Evolutionary conservation across 2,113 vertebrate species (phyloP).

Genomic region (Ameiurus melas): DNA sequence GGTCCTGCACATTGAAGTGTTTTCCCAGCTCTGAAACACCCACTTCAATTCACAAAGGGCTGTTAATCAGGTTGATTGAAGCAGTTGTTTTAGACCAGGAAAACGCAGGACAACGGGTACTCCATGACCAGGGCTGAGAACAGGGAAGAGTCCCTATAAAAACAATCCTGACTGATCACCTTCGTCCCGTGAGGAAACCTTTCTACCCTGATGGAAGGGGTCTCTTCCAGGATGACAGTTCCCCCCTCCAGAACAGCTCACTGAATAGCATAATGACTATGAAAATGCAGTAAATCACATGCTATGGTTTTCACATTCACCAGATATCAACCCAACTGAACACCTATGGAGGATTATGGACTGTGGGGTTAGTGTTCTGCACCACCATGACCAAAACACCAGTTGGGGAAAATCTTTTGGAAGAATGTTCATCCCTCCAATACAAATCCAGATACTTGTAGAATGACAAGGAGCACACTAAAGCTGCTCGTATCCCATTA

Average conservation of each 20-base stretch:
- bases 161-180: neutral
- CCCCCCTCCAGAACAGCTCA: neutral
- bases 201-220: too few species aligned
- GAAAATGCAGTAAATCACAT: neutral
- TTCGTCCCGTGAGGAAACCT: neutral
- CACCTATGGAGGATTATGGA: neutral
- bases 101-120: too few species aligned
- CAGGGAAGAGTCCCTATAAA: neutral
- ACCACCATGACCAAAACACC: neutral
- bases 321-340: neutral
- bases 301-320: neutral
- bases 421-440: neutral
- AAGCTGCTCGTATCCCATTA: neutral
- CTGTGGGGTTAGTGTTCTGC: neutral
- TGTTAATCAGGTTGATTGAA: neutral
- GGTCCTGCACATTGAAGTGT: neutral
- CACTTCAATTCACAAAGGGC: neutral
- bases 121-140: neutral
- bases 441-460: neutral
- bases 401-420: neutral
- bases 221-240: too few species aligned
- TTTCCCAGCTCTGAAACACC: neutral
- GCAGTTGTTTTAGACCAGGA: neutral
- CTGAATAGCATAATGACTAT: neutral
- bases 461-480: neutral